Evolutionary conservation across 2,113 vertebrate species (phyloP).

Genomic region (Nesoenas mayeri): DNA sequence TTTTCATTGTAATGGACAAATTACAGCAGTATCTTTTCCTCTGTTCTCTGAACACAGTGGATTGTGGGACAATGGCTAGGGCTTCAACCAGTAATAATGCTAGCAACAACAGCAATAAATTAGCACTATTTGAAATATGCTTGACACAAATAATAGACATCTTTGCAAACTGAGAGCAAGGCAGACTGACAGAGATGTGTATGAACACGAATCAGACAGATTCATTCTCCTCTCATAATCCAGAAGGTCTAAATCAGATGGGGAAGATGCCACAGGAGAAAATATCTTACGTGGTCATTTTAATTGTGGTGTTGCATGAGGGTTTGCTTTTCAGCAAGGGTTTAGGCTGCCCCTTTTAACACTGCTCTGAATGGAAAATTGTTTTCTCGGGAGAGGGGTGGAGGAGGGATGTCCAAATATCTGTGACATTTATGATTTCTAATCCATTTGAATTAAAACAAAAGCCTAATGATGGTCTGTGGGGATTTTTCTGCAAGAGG

Average conservation of each 20-base stretch:
- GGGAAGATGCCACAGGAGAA: neutral
- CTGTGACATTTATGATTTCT: neutral
- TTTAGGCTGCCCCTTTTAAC: neutral
- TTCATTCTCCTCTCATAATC: neutral
- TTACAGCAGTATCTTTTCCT: neutral
- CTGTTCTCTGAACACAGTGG: neutral
- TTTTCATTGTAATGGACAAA: accelerated
- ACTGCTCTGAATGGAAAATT: neutral
- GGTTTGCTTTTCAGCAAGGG: neutral
- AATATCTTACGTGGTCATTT: neutral
- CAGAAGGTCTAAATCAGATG: neutral
- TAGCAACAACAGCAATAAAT: neutral
- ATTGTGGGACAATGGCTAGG: neutral
- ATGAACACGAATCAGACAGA: neutral
- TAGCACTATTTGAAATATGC: neutral
- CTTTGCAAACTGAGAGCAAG: neutral
- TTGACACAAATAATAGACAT: neutral
- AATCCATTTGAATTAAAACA: neutral
- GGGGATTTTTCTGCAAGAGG: neutral
- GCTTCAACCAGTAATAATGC: neutral
- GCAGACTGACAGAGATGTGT: neutral
- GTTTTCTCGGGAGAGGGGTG: neutral
- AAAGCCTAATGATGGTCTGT: neutral
- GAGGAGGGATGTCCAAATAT: neutral
- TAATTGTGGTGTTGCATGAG: neutral